Base-by-base conservation (phyloP, 1,140 invertebrate species). In the Pseudomyrmex gracilis region DNA sequence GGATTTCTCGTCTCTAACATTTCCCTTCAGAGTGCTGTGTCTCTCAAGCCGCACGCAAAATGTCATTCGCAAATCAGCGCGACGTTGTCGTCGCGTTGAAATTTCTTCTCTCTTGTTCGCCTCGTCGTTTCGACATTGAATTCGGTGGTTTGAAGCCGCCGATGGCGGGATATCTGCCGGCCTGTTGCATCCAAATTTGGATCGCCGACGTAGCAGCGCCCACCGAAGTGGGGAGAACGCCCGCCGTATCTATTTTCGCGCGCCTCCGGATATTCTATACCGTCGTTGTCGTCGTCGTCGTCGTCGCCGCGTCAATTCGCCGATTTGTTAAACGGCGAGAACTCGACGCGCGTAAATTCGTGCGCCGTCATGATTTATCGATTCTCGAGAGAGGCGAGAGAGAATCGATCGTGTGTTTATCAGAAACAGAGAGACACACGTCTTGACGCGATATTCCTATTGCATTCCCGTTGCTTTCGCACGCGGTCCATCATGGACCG, bases 181-280 rank as follows among this genome's bases (percentile, higher is more conserved):
- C 77, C 73, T 83, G 90, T 91, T 91, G 92, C 89, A 90, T 92
- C 94, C 93, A 94, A 94, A 94, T 94, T 94, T 93, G 94, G 94
- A 92, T 93, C 88, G 93, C 83, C 84, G 85, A 84, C 84, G 86
- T 77, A 85, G 61, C 47, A 43, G 20, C 34, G 55, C 24, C 73
- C 57, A 89, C 87, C 83, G 91, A 90, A 92, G 49, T 12, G 49
- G 49, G 49, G 49, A 91, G 90, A 90, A 88, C 83, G 88, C 64
- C 60, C 84, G 84, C 87, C 73, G 87, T 91, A 7, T 34, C 93
- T 94, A 94, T 94, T 94, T 94, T 93, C 90, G 91, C 92, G 67
- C 73, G 87, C 80, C 34, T 0, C 34, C 90, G 90, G 93, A 94
- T 93, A 93, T 90, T 92, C 90, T 93, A 93, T 84, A 93, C 92